Base-by-base conservation (phyloP, 2,797 vertebrate species). In the Falco biarmicus region DNA sequence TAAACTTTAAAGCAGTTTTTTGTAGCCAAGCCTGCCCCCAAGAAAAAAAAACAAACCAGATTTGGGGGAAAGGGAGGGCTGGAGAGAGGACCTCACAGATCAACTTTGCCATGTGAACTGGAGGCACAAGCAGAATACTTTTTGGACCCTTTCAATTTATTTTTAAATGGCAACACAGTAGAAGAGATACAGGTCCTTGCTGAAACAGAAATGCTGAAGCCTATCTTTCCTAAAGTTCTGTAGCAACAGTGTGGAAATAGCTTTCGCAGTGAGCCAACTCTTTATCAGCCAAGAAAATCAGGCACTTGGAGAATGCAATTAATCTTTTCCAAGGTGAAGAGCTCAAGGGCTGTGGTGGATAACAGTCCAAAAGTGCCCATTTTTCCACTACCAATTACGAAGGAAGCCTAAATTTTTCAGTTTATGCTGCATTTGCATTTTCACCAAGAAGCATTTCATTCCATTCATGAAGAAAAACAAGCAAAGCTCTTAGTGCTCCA, bases 381-480 rank as follows among this genome's bases (percentile, higher is more conserved):
- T 96, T 91, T 84, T 37, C 39, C 76, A 78, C 54, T 65, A 31
- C 5, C 54, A 57, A 94, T 91, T 87, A 75, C 0, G 2, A 75
- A 92, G 29, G 13, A 85, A 73, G 69, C 21, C 29, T 54, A 56
- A 77, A 86, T 87, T 87, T 79, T 93, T 90, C 73, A 54, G 17
- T 86, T 84, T 81, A 82, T 93, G 51, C 57, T 91, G 61, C 56
- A 77, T 57, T 95, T 91, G 20, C 79, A 54, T 83, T 94, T 95
- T 93, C 65, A 91, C 24, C 69, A 88, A 88, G 68, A 92, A 89
- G 25, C 10, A 3, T 81, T 96, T 93, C 26, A 80, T 86, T 91
- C 73, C 68, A 93, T 88, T 96, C 87, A 83, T 61, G 83, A 89
- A 87, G 53, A 87, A 93, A 91, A 87, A 77, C 53, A 95, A 92